Base-by-base conservation (phyloP, 2,888 invertebrate genomes). In the Itoplectis maculator region DNA sequence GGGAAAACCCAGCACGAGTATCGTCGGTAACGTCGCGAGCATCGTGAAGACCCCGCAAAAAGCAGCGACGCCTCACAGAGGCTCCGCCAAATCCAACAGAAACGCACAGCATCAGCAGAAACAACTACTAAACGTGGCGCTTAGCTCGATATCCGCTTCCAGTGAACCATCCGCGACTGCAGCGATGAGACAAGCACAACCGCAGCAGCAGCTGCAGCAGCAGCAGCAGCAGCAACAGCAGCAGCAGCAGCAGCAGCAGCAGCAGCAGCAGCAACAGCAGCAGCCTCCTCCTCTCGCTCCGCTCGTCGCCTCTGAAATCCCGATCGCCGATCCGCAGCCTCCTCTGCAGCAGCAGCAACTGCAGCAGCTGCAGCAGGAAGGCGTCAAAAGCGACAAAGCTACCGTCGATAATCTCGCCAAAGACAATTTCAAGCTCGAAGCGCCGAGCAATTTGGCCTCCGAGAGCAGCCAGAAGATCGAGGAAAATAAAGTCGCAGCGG, bases 401-500 rank as follows among this genome's bases (percentile, higher is more conserved):
- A 87, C 86, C 37, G n/a, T n/a, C n/a, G 84, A 86, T 13, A 78
- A 80, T 29, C 54, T 83, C 7, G 13, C 70, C 9, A 73, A 86
- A 29, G 87, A 89, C 49, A 61, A 45, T 18, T 54, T 81, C 86
- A 87, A 63, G 54, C 69, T 59, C 18, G 54, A 29, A 82, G 80
- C 51, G 0, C 23, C 15, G 74, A 84, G 5, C 15, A 86, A 87
- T n/a, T n/a, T n/a, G n/a, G n/a, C n/a, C n/a, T n/a, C n/a, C 5
- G 78, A 66, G 13, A 68, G 70, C 35, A 51, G 47, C 0, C 89
- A 92, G 88, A 79, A 92, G 88, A n/a, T 84, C 13, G 88, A 90
- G 13, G 89, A 89, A 70, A 66, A 88, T 1, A 91, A 88, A 74
- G 68, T 85, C 81, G 89, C 63, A n/a, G 93, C 94, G 0, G 89